Evolutionary conservation across 1,140 invertebrate genomes (phyloP), one percentile per base, ranked within the genome.

Genomic region (Dinothrombium tinctorium): DNA sequence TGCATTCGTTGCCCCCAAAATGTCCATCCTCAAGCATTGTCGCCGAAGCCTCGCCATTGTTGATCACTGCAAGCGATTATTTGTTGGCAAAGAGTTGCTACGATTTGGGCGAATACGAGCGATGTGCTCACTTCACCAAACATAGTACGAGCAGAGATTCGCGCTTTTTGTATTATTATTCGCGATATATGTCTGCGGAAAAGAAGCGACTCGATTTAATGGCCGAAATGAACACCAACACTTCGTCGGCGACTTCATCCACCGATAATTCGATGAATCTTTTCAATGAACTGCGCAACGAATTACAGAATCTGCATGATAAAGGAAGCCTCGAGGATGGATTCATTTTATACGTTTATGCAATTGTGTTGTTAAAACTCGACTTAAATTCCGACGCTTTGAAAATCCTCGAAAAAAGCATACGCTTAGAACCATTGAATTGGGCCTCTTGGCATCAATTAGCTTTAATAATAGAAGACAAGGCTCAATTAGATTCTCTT

Each of bases 361-460:
- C 84, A 5, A 71, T 94, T 22, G 74, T 92, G 1, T 61, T 90
- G 24, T 83, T 86, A 50, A 82, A 83, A 50, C 55, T 94, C 33
- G 78, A 86, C 48, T 59, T 90, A 6, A 62, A 67, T 21, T 68
- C 68, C 33, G 65, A 72, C 41, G 77, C 82, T 0, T 63, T 73
- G 21, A 71, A 79, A 47, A 69, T 79, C 37, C 62, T 95, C 11
- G 62, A 79, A 12, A 73, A 80, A 51, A 67, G 83, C 19, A 67
- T 86, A 2, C 65, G 71, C 41, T 64, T 67, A 21, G 69, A 76
- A 47, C 84, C 86, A 9, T 69, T 81, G 49, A 68, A 86, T 42
- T 95, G 89, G 87, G 74, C 78, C 37, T 73, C 83, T 0, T 96
- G 89, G 82, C 61, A 83, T 23, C 87, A 95, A 59, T 56, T 96